Conservation (phyloP, 2,113 vertebrate genomes). For the Terrapene triunguis region DNA sequence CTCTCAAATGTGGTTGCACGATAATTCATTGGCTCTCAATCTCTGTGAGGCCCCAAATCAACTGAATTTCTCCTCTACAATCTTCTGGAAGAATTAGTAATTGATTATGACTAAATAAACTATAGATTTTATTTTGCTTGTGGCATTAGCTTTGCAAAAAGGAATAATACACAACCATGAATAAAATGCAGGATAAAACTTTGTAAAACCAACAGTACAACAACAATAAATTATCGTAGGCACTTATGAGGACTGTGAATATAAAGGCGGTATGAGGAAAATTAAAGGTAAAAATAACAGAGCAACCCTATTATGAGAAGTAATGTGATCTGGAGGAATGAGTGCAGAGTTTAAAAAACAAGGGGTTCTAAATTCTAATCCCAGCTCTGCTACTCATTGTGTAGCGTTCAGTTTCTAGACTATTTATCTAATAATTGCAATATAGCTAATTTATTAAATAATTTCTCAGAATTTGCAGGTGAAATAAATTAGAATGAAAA, state of each 20-base stretch:
- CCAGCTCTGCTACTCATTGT: neutral
- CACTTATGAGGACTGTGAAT: neutral
- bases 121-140: neutral
- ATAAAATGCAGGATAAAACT: constrained; percentile 18
- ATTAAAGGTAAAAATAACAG: neutral
- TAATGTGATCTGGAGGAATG: neutral
- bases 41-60: neutral
- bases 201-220: neutral
- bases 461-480: constrained; percentile 1
- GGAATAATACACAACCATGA: neutral
- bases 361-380: neutral
- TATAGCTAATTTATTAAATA: constrained; percentile 1
- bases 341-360: neutral
- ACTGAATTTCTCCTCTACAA: neutral
- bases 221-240: neutral
- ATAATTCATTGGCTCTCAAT: neutral
- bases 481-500: neutral
- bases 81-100: neutral
- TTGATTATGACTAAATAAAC: neutral
- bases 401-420: neutral
- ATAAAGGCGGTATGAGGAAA: neutral
- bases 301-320: neutral
- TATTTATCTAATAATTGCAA: neutral
- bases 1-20: neutral
- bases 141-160: neutral